Base-by-base conservation (phyloP, 2,797 vertebrate genomes). In the Lindbergichthys nudifrons region DNA sequence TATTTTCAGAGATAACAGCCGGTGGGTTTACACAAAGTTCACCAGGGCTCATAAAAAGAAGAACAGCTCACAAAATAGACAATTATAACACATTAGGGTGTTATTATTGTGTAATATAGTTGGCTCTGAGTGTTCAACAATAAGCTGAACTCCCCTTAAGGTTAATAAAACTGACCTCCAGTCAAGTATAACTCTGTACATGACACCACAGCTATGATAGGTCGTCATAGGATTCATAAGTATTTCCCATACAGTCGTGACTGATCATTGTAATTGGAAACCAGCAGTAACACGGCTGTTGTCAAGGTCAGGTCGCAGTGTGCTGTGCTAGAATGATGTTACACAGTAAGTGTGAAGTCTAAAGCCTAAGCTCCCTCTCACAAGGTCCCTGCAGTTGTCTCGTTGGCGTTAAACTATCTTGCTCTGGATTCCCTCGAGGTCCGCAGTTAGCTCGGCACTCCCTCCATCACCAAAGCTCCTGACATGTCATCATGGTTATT, bases 311-410 rank as follows among this genome's bases (percentile, higher is more conserved):
- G 79, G 75, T 85, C 82, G 75, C 74, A 75, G 54, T 50, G 68
- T 41, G 65, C 62, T 19, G 70, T 73, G 77, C 71, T 26, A 48
- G 70, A 76, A 73, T 80, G 79, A 83, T 81, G 77, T 84, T 80
- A 65, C 82, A 75, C 88, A 80, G 81, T 85, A 90, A 89, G 90
- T 89, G 88, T 90, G 80, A 91, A 92, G 87, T 83, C 75, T 68
- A 68, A 87, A 88, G 66, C 63, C 63, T 87, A 85, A 90, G 87
- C 80, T 26, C 32, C 83, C 79, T 69, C 77, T 89, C 87, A 88
- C 88, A 79, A 85, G 88, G 83, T 76, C 82, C 75, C 83, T 65
- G 73, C 90, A 92, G 91, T 91, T 92, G 92, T 92, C 70, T 53
- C 46, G 64, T 69, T 72, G 84, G 85, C 47, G 69, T 88, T 89